Conservation (phyloP, 2,888 invertebrate genomes). For the Pecten maximus region DNA sequence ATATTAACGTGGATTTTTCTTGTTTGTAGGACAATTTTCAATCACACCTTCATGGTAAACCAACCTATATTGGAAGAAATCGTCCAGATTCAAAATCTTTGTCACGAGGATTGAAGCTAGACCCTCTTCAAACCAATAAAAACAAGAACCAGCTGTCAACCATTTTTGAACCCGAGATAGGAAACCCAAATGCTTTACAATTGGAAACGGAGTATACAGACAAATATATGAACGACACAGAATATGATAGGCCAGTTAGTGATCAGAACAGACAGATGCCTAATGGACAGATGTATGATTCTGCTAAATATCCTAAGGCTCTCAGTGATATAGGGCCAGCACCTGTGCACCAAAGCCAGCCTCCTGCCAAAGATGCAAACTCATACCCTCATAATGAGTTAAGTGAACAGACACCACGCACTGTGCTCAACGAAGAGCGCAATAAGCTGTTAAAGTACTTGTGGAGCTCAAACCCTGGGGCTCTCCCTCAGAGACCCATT, state of each 20-base stretch:
- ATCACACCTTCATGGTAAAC: constrained; percentile 55
- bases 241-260: background rate
- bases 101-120: constrained; percentile 44
- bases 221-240: background rate
- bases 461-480: background rate
- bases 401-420: background rate
- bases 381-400: background rate
- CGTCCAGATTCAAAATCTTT: constrained; percentile 54
- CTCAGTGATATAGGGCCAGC: background rate
- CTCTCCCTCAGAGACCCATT: background rate
- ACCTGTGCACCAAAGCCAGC: background rate
- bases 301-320: background rate
- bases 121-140: constrained; percentile 49
- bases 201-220: background rate
- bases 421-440: constrained; percentile 8
- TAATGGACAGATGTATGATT: background rate
- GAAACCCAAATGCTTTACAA: constrained; percentile 16
- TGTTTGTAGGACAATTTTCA: constrained; percentile 52
- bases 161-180: constrained; percentile 46
- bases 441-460: constrained; percentile 8
- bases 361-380: constrained; percentile 30
- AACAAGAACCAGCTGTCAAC: constrained; percentile 52
- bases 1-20: background rate
- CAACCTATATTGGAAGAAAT: constrained; percentile 40
- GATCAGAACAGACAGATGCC: background rate